These are phyloP conservation scores for Tapirus indicus DNA, from an alignment of 2,797 vertebrate species.

Conservation along the genomic window DNA sequence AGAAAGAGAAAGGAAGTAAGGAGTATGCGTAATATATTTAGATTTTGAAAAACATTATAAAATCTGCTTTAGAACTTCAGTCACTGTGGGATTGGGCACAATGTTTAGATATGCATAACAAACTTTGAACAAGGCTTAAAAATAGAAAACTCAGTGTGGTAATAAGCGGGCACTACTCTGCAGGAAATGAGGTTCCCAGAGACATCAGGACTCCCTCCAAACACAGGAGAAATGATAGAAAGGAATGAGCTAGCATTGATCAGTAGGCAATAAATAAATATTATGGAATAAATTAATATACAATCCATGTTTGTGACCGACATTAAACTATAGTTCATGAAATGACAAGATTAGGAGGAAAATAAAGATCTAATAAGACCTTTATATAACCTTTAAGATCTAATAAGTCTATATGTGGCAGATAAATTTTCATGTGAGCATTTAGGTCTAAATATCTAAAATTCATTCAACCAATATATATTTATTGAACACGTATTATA, in stretches of 20 bases:
- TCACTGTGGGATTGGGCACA: not conserved
- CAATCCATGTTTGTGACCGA: not conserved
- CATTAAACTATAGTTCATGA: slow-evolving; percentile 1
- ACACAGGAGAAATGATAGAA: not conserved
- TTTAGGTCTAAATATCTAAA: slow-evolving; percentile 17
- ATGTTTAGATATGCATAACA: slow-evolving; percentile 18
- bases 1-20: not conserved
- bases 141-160: not conserved
- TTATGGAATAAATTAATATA: slow-evolving; percentile 4
- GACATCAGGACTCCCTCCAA: not conserved
- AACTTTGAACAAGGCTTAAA: not conserved
- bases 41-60: not conserved
- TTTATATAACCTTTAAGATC: not conserved
- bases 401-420: not conserved
- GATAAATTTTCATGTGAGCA: not conserved
- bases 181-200: not conserved
- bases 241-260: not conserved
- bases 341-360: not conserved
- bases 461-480: not conserved
- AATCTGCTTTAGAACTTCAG: slow-evolving; percentile 21
- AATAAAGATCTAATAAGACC: not conserved
- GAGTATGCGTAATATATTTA: not conserved
- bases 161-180: not conserved
- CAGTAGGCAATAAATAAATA: slow-evolving; percentile 12
- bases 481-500: not conserved